Evolutionary conservation across 2,113 vertebrate species (phyloP).

Genomic region (Oncorhynchus mykiss): DNA sequence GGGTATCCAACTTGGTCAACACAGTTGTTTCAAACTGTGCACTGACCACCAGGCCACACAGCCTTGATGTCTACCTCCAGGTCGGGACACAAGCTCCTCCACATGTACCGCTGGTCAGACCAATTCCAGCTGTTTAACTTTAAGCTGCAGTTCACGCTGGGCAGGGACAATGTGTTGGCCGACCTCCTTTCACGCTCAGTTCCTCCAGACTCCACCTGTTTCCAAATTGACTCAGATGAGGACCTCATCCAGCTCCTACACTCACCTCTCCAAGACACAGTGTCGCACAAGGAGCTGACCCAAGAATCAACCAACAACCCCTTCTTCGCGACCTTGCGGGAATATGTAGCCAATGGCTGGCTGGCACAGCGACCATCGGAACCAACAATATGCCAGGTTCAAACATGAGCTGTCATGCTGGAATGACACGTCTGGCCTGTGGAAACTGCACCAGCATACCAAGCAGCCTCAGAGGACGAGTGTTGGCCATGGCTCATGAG

Average conservation of each 20-base stretch:
- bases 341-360: neutral
- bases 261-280: neutral
- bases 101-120: too few relatives aligned
- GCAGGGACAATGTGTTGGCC: neutral
- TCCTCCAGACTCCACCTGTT: neutral
- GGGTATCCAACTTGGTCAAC: too few relatives aligned
- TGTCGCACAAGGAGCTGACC: neutral
- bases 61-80: too few relatives aligned
- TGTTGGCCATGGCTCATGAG: neutral
- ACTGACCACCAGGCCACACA: too few relatives aligned
- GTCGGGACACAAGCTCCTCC: too few relatives aligned
- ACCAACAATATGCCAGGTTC: neutral
- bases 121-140: too few relatives aligned
- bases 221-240: neutral
- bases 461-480: neutral
- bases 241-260: too few relatives aligned
- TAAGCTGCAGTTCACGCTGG: neutral
- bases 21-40: too few relatives aligned
- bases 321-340: neutral
- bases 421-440: neutral
- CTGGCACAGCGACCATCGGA: neutral
- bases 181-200: neutral
- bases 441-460: neutral
- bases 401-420: neutral
- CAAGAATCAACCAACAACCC: neutral